These are phyloP conservation scores for Chaetops frenatus DNA, from an alignment of 2,113 vertebrate species.

Conservation along the genomic window DNA sequence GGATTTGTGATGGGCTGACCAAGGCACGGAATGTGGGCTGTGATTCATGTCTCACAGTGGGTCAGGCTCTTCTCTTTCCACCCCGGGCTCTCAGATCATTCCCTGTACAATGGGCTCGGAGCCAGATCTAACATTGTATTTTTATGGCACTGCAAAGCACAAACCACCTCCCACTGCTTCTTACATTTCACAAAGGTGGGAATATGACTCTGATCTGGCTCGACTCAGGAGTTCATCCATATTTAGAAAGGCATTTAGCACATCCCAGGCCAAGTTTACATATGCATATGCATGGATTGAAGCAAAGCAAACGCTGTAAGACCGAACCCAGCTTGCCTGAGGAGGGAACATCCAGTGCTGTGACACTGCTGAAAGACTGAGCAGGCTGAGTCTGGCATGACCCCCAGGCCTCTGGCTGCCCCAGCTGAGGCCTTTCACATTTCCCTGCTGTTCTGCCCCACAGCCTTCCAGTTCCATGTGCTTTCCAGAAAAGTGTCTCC, in stretches of 20 bases:
- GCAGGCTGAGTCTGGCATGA: background rate
- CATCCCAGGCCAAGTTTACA: constrained; percentile 38
- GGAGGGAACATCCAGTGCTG: background rate
- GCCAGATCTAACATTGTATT: background rate
- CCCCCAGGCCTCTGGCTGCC: background rate
- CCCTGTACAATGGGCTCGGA: background rate
- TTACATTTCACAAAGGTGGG: constrained; percentile 46
- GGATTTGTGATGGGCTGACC: background rate
- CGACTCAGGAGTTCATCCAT: constrained; percentile 37
- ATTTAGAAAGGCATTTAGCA: constrained; percentile 44
- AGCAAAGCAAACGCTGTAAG: background rate
- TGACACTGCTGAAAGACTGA: background rate
- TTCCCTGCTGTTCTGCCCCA: background rate
- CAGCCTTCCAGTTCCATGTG: background rate
- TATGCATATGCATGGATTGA: constrained; percentile 23
- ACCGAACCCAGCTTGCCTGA: background rate
- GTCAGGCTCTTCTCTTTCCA: background rate
- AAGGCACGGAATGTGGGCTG: background rate
- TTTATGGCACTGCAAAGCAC: constrained; percentile 14
- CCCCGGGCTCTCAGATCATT: background rate
- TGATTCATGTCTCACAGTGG: constrained; percentile 2
- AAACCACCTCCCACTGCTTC: constrained; percentile 40
- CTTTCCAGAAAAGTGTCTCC: background rate
- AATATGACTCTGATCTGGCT: constrained; percentile 6
- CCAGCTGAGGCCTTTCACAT: background rate